A percentile compares a stretch with the other conserved stretches of the same genome.
Evolutionary conservation across 2,113 vertebrate genomes (phyloP).

Genomic region (Catagonus wagneri): DNA sequence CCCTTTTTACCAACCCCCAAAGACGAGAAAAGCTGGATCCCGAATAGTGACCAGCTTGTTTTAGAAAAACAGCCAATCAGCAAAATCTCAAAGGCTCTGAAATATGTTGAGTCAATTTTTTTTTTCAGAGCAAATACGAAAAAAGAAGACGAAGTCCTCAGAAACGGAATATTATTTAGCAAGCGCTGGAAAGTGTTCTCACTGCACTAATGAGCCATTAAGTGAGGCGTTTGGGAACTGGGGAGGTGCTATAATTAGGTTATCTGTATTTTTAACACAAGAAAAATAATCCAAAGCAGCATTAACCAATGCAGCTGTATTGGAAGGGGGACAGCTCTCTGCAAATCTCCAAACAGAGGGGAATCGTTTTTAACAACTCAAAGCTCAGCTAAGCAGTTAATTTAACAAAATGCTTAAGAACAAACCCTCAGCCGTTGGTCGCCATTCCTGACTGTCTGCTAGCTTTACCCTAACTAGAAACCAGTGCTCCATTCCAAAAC

Average conservation of each 20-base stretch:
- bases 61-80: slow-evolving; percentile 74
- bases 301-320: slow-evolving; percentile 83
- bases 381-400: slow-evolving; percentile 83
- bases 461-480: slow-evolving; percentile 39
- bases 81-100: slow-evolving; percentile 70
- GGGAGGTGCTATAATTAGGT: slow-evolving; percentile 81
- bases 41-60: slow-evolving; percentile 69
- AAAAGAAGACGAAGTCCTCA: slow-evolving; percentile 82
- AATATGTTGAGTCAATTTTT: slow-evolving; percentile 81
- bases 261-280: slow-evolving; percentile 84
- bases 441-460: slow-evolving; percentile 41
- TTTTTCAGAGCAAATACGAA: slow-evolving; percentile 67
- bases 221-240: slow-evolving; percentile 80
- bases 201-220: slow-evolving; percentile 82
- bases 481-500: slow-evolving; percentile 75
- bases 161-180: slow-evolving; percentile 82
- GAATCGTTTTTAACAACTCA: slow-evolving; percentile 80
- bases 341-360: slow-evolving; percentile 81
- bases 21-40: slow-evolving; percentile 33
- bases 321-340: slow-evolving; percentile 75
- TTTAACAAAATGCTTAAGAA: slow-evolving; percentile 81
- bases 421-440: slow-evolving; percentile 17
- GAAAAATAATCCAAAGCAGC: slow-evolving; percentile 78
- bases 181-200: slow-evolving; percentile 75
- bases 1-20: slow-evolving; percentile 36